A percentile compares a stretch with the other conserved stretches of the same genome.
Evolutionary conservation across 2,797 vertebrate genomes (phyloP).

Genomic region (Tangara arthus): DNA sequence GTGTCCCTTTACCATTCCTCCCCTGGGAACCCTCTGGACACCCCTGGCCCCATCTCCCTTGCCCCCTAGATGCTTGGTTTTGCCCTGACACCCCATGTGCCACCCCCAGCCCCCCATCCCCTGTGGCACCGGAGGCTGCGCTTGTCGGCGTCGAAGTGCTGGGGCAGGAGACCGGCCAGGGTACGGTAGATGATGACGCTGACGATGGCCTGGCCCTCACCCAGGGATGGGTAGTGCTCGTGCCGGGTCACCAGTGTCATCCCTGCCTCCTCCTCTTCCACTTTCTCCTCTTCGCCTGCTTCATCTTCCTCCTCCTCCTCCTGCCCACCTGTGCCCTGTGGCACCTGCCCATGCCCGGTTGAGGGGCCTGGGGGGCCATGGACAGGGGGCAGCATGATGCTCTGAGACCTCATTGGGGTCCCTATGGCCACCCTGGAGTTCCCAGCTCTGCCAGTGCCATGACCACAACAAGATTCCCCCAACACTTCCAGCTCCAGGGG

Average conservation of each 20-base stretch:
- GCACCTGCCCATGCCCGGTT: neutral
- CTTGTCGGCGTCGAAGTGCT: conserved; percentile 91
- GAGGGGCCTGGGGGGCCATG: neutral
- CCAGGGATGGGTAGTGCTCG: conserved; percentile 80
- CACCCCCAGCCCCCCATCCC: neutral
- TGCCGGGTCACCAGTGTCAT: conserved; percentile 76
- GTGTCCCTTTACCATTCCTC: neutral
- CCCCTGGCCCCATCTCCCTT: neutral
- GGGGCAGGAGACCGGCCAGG: conserved; percentile 86
- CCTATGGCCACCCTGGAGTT: too few relatives aligned
- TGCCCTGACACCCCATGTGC: neutral
- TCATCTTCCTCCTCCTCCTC: neutral
- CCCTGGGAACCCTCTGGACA: neutral
- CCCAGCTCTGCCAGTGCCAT: neutral
- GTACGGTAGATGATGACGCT: conserved; percentile 94
- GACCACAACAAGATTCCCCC: neutral
- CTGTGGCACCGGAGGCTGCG: conserved; percentile 86
- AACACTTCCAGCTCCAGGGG: neutral
- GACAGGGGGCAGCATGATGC: neutral
- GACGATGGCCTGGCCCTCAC: conserved; percentile 85
- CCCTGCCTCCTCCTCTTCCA: conserved; percentile 48
- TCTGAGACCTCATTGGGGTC: neutral
- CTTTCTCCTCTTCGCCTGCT: neutral
- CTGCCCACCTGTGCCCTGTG: neutral
- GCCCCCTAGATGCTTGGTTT: neutral